Percentiles rank a stretch among this genome's conserved stretches.
phyloP scores from a whole-genome alignment of 2,113 vertebrate genomes.

The Hippocampus guttulatus region DNA sequence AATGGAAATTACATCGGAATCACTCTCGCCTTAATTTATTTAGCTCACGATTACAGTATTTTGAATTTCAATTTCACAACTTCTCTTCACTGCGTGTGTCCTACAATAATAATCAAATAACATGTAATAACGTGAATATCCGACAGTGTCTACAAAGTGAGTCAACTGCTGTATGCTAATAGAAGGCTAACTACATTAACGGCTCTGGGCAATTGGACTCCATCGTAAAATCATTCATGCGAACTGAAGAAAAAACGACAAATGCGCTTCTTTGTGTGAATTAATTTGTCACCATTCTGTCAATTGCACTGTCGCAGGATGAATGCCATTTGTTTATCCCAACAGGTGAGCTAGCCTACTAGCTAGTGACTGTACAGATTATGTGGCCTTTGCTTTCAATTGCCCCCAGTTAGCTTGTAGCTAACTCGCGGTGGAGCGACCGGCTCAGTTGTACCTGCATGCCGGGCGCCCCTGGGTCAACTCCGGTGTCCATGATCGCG shows the following conservation, averaged over 20 bases:
- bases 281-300: slow-evolving; percentile 29
- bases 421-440: slow-evolving; percentile 26
- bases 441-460: slow-evolving; percentile 83
- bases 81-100: too few species aligned
- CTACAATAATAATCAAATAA: not conserved
- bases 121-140: not conserved
- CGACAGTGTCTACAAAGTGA: not conserved
- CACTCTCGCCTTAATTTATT: not conserved
- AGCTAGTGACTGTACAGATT: slow-evolving; percentile 17
- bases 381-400: slow-evolving; percentile 42
- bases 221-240: not conserved
- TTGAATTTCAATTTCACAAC: not conserved
- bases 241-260: not conserved
- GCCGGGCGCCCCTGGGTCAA: slow-evolving; percentile 93
- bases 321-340: not conserved
- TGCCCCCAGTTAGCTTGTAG: slow-evolving; percentile 19
- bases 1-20: not conserved
- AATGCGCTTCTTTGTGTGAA: not conserved
- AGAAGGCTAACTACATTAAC: not conserved
- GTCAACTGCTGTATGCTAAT: slow-evolving; percentile 11
- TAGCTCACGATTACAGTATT: not conserved
- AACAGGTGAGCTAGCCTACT: slow-evolving; percentile 1
- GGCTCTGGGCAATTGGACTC: not conserved
- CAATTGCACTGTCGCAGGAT: not conserved
- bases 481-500: slow-evolving; percentile 91